Base-by-base conservation (phyloP, 2,113 vertebrate species). In the Protobothrops mucrosquamatus region DNA sequence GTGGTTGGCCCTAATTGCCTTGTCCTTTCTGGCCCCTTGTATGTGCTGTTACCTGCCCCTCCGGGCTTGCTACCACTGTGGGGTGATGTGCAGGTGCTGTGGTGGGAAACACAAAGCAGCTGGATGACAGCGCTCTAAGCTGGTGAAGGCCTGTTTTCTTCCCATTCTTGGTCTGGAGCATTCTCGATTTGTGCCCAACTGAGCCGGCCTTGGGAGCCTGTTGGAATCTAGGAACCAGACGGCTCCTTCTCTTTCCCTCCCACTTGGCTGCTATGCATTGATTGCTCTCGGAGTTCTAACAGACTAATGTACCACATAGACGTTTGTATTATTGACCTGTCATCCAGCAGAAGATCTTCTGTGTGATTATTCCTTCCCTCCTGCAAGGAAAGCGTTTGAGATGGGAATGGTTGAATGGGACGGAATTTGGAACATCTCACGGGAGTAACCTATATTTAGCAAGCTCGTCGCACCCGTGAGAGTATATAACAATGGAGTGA, bases 41-140 rank as follows among this genome's bases (percentile, higher is more conserved):
- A 99, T 99, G 97, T 99, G 99, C 98, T 99, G 99, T 98, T 99
- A 99, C 97, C 98, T 99, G 92, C 99, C 99, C 9, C 98, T 99
- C 23, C 98, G 99, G 92, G 98, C 98, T 95, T 99, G 99, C 97
- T 98, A 99, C 97, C 98, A 98, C 97, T 99, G 98, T 74, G 99
- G 98, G 85, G 98, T 99, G 87, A 96, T 98, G 94, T 99, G 99
- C 95, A 98, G 98, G 95, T 99, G 99, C 98, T 99, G 99, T 91
- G 99, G 99, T 0, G 99, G 99, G 54, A 99, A 98, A 97, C 99
- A 99, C 98, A 99, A 99, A 96, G 98, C 99, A 85, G 98, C 98
- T 85, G 98, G 98, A 95, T 99, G 98, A 99, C 96, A 93, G 94
- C 74, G 89, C 95, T 91, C 93, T 86, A 92, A 87, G 56, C n/a